Conservation (phyloP, 2,888 invertebrate genomes). For the Atethmia centrago region DNA sequence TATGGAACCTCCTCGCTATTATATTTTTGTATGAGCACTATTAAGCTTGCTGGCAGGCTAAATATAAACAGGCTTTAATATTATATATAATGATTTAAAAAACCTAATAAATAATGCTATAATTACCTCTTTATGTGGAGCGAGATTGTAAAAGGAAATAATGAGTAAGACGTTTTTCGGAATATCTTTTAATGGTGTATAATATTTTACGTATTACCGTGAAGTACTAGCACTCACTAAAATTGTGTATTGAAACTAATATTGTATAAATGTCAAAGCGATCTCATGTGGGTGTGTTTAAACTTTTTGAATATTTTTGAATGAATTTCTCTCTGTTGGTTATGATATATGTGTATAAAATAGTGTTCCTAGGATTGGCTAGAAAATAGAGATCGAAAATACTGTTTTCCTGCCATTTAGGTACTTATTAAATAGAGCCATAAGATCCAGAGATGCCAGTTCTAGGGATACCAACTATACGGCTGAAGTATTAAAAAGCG, state of each 20-base stretch:
- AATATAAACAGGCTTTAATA: conserved; percentile 43
- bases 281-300: conserved; percentile 53
- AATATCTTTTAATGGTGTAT: background rate
- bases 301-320: conserved; percentile 54
- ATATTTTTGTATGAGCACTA: conserved; percentile 50
- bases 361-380: conserved; percentile 6
- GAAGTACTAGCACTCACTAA: background rate
- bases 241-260: background rate
- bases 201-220: background rate
- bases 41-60: conserved; percentile 68
- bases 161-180: background rate
- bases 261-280: conserved; percentile 30
- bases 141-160: conserved; percentile 11
- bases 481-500: conserved; percentile 21
- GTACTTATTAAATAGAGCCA: conserved; percentile 14
- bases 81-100: conserved; percentile 40
- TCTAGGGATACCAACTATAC: conserved; percentile 20
- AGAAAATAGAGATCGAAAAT: background rate
- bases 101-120: conserved; percentile 55
- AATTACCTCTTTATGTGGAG: conserved; percentile 26
- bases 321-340: conserved; percentile 44
- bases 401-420: conserved; percentile 34
- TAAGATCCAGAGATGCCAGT: conserved; percentile 14
- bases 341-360: conserved; percentile 34
- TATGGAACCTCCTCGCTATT: conserved; percentile 31